Base-by-base conservation (phyloP, 2,888 invertebrate species). In the Carterocephalus palaemon region DNA sequence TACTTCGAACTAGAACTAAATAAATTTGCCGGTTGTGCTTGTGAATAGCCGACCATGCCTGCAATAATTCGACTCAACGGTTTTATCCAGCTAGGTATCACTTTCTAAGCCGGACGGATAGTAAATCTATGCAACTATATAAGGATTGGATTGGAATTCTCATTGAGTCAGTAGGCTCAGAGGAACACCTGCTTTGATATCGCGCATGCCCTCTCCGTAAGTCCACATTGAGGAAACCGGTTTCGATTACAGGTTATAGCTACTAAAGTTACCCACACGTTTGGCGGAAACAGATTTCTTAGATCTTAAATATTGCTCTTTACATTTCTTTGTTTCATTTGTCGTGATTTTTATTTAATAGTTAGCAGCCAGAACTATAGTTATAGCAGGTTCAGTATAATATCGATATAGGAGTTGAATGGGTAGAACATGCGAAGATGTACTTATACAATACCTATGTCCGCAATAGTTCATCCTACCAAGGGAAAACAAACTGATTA, bases 231-330 rank as follows among this genome's bases (percentile, higher is more conserved):
- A 74, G 67, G 57, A 76, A 85, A 86, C 85, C 85, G 85, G 85
- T 86, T 86, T 67, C 70, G 75, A 81, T 83, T 85, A 82, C 86
- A 72, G 85, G 86, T 85, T 85, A 80, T 84, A 75, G 70, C 79
- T 75, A 69, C 79, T 52, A 54, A 51, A 53, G 46, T 47, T 49
- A 53, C 50, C 75, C 76, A 80, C 79, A 51, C 75, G 75, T 83
- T 81, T 81, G 81, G 82, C 85, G 85, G 83, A 84, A 85, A 84
- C 79, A 71, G 75, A 79, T 73, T 71, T 76, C 24, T 45, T 45
- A 24, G 19, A 37, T 37, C 15, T 32, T 37, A 16, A 24, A 32
- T 43, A 37, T 45, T 31, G 37, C 28, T 36, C 10, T 16, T 4
- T 16, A 4, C 6, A 13, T 26, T 28, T n/a, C 7, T 32, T 9